phyloP scores from a whole-genome alignment of 2,888 invertebrate genomes.

The Incurvaria masculella region DNA sequence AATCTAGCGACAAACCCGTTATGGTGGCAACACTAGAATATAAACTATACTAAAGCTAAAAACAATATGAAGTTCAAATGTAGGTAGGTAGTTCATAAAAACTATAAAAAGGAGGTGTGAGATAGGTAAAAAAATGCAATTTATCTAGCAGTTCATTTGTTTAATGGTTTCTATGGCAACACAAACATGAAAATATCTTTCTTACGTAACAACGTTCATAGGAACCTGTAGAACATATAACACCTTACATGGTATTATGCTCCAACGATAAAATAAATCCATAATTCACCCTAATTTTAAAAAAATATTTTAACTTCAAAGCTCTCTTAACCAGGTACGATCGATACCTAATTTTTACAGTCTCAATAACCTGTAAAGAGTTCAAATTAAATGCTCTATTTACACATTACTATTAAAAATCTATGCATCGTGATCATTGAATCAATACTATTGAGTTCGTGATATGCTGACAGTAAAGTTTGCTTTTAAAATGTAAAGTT shows the following conservation, averaged over 20 bases:
- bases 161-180: conserved; percentile 9
- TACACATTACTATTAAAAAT: conserved; percentile 2
- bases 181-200: too few relatives aligned
- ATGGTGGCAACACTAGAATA: too few relatives aligned
- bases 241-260: too few relatives aligned
- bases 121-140: conserved; percentile 5
- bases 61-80: too few relatives aligned
- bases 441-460: too few relatives aligned
- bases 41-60: too few relatives aligned
- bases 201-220: too few relatives aligned
- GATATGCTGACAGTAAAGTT: too few relatives aligned
- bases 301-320: background rate
- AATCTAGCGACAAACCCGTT: too few relatives aligned
- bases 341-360: conserved; percentile 4
- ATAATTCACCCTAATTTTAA: background rate
- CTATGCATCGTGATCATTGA: too few relatives aligned
- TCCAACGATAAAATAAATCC: conserved; percentile 1
- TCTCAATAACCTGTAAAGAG: background rate
- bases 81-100: conserved; percentile 18
- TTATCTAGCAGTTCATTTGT: conserved; percentile 16
- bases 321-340: conserved; percentile 2
- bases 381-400: conserved; percentile 2
- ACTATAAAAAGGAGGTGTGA: conserved; percentile 20
- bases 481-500: too few relatives aligned
- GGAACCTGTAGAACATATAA: too few relatives aligned